Evolutionary conservation across 2,113 vertebrate species (phyloP).

Genomic region (Isichthys henryi): DNA sequence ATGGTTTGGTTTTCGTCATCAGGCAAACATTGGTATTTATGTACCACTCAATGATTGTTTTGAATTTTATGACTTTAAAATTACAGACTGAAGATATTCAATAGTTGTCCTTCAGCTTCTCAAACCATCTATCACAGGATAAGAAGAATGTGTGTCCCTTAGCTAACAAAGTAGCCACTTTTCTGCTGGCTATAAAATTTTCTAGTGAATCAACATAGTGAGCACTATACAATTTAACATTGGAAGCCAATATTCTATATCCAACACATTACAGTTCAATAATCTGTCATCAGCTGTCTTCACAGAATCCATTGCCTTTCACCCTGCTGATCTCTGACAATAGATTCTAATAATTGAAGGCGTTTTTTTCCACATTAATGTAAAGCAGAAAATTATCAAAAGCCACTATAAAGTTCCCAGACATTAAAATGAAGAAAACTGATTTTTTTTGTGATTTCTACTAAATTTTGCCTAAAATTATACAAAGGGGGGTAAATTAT

Average conservation of each 20-base stretch:
- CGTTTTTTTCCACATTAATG: background rate
- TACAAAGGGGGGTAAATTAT: background rate
- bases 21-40: background rate
- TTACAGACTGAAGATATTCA: background rate
- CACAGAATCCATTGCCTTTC: background rate
- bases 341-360: background rate
- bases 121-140: background rate
- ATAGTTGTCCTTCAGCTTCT: background rate
- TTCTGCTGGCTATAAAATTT: background rate
- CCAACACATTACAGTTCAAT: background rate
- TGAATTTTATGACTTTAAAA: background rate
- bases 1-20: background rate
- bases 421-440: background rate
- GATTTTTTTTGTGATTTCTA: background rate
- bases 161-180: background rate
- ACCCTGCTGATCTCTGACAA: background rate
- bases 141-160: background rate
- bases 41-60: background rate
- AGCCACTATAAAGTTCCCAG: background rate
- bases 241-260: background rate
- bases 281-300: background rate
- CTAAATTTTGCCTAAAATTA: background rate
- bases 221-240: background rate
- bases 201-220: background rate
- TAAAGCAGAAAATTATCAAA: background rate